Evolutionary conservation across 2,888 invertebrate species (phyloP), one percentile per base, ranked within the genome.

Genomic region (Eurois occulta): DNA sequence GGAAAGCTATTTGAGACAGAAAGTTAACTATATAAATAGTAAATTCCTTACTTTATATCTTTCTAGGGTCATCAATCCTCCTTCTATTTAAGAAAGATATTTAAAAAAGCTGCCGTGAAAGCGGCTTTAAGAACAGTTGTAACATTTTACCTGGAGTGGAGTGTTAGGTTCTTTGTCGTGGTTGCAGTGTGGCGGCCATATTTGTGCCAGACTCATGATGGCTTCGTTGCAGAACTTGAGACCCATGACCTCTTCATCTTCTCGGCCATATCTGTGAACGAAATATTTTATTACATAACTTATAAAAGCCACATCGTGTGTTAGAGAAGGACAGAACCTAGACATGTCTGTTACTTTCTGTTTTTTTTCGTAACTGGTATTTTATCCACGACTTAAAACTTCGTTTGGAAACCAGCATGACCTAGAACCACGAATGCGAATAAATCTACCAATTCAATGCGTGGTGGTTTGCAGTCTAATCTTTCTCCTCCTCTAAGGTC

Each of bases 161-260:
- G 98, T 98, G 75, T 97, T 97, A 0, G 97, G 97, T 88, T 98
- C 97, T 89, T 93, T 80, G 82, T 96, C 96, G 66, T 95, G 94
- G 83, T 93, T 94, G 91, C 95, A 95, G 85, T 95, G 95, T 66
- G 97, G 93, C 0, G 99, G 99, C 97, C 98, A 98, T 72, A 99
- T 97, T 94, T 99, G 99, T 73, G 98, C 98, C 77, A 99, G 97
- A 91, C 99, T 98, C 98, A 99, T 98, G 92, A 99, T 98, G 74
- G 99, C 98, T 95, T 99, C 99, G 94, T 99, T 99, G 96, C 99
- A 99, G 97, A 99, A 99, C 92, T 99, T 99, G 87, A 99, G 97
- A 0, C 99, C 99, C 98, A 99, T 98, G 41, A 99, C 99, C 95
- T 99, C 99, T 93, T 99, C 98, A 94, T 99, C 99, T 96, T 99